Percentiles rank a stretch among this genome's conserved stretches.
These are phyloP conservation scores for Aporrectodea caliginosa DNA, from an alignment of 1,140 invertebrate genomes.

Conservation along the genomic window DNA sequence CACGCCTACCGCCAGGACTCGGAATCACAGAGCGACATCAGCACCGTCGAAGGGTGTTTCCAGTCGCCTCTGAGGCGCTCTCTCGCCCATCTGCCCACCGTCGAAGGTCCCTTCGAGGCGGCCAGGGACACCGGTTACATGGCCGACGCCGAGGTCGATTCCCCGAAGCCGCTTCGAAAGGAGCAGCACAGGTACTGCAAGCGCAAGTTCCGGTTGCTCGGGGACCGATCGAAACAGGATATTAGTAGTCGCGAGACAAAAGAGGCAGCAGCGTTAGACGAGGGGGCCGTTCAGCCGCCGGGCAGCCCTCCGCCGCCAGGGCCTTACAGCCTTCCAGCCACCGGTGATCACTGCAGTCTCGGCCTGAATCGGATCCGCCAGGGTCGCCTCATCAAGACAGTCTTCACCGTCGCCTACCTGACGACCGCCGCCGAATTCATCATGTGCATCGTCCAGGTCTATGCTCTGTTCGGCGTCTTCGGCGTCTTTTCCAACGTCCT, in stretches of 20 bases:
- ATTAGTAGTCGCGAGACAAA: no score
- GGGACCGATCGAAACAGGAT: no score
- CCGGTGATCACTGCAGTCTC: background rate
- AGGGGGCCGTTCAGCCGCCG: no score
- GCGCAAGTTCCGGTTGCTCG: no score
- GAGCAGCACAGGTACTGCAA: no score
- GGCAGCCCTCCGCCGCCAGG: background rate
- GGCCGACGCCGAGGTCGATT: conserved; percentile 6
- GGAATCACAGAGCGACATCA: no score
- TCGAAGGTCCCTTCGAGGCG: background rate
- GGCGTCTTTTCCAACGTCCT: conserved; percentile 27
- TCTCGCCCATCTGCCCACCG: no score
- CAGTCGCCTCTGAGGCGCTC: no score
- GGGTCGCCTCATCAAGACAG: background rate
- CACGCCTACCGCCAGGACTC: no score
- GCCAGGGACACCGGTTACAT: conserved; percentile 7
- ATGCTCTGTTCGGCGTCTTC: conserved; percentile 35
- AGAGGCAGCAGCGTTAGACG: no score
- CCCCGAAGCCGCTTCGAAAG: background rate
- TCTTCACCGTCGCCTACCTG: conserved; percentile 22
- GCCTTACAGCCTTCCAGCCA: background rate
- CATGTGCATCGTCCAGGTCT: conserved; percentile 25
- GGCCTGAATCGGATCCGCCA: background rate
- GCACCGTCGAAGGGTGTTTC: no score
- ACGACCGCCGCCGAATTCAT: conserved; percentile 26